A percentile compares a stretch with the other conserved stretches of the same genome.
Evolutionary conservation across 2,888 invertebrate genomes (phyloP).

Genomic region (Orthosia gracilis): DNA sequence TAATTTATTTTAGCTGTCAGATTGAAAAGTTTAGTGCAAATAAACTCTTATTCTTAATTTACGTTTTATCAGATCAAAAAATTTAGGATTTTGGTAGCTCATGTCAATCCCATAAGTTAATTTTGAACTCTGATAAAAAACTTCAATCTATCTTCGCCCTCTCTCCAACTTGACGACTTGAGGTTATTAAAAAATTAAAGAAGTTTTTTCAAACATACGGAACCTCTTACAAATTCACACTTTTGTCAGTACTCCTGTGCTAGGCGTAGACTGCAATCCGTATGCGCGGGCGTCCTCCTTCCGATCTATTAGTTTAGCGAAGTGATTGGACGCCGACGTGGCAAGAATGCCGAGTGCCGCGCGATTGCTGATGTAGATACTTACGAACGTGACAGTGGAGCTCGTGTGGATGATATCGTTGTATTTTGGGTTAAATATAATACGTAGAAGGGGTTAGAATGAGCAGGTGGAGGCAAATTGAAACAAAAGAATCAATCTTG

Average conservation of each 20-base stretch:
- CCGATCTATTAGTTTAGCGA: conserved; percentile 87
- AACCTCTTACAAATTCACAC: conserved; percentile 18
- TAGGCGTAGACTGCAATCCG: conserved; percentile 73
- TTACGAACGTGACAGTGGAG: conserved; percentile 10
- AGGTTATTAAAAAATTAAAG: no score
- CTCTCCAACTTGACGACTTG: no score
- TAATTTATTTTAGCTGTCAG: no score
- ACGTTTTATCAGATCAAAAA: no score
- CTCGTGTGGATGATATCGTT: conserved; percentile 17
- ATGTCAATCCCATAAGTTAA: no score
- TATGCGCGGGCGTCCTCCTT: conserved; percentile 84
- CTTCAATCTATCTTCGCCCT: no score
- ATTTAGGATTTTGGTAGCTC: no score
- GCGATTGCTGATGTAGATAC: conserved; percentile 55
- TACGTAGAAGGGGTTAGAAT: neutral
- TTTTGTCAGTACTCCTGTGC: conserved; percentile 32
- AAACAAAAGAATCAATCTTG: no score
- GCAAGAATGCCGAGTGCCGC: conserved; percentile 78
- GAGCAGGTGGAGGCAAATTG: no score
- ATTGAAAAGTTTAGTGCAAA: no score
- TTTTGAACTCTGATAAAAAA: no score
- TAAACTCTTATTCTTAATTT: no score
- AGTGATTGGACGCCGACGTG: conserved; percentile 87
- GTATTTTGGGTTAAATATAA: conserved; percentile 13
- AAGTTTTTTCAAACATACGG: conserved; percentile 14